Conservation (phyloP, 2,113 vertebrate genomes). For the Diphyllodes magnificus region DNA sequence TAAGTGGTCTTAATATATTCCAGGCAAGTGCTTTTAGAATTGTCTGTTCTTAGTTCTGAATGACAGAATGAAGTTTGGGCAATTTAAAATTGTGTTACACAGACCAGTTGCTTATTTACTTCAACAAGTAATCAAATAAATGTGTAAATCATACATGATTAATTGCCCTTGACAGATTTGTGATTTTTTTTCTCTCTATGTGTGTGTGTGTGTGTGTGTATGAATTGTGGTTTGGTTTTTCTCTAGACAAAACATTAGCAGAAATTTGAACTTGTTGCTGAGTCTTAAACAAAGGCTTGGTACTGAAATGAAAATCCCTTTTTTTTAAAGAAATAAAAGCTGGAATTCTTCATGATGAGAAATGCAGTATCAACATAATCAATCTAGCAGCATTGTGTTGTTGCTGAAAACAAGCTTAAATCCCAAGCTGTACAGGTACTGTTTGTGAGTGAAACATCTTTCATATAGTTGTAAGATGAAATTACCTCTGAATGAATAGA, state of each 20-base stretch:
- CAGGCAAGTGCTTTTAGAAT: slow-evolving; percentile 18
- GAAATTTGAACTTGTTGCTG: slow-evolving; percentile 64
- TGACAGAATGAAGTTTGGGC: slow-evolving; percentile 48
- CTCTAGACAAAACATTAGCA: slow-evolving; percentile 47
- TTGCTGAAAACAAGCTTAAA: slow-evolving; percentile 71
- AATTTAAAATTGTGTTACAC: slow-evolving; percentile 31
- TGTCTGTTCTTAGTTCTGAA: slow-evolving; percentile 41
- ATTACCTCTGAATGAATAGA: slow-evolving; percentile 99
- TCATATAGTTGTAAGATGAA: slow-evolving; percentile 90
- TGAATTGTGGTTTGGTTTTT: slow-evolving; percentile 48
- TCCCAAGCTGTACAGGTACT: slow-evolving; percentile 64
- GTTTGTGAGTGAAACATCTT: slow-evolving; percentile 82
- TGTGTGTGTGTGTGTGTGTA: not conserved
- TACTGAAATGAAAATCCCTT: slow-evolving; percentile 60
- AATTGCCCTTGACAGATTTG: slow-evolving; percentile 30
- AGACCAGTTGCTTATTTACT: slow-evolving; percentile 55
- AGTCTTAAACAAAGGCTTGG: slow-evolving; percentile 50
- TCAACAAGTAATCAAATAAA: slow-evolving; percentile 52
- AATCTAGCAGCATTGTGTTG: slow-evolving; percentile 64
- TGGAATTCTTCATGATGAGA: slow-evolving; percentile 72
- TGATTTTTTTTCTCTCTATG: not conserved
- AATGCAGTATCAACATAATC: slow-evolving; percentile 74
- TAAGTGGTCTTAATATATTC: slow-evolving; percentile 17
- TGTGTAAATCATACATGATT: slow-evolving; percentile 37
- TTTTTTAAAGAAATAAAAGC: slow-evolving; percentile 57